Evolutionary conservation across 2,888 invertebrate genomes (phyloP).

Genomic region (Autographa pulchrina): DNA sequence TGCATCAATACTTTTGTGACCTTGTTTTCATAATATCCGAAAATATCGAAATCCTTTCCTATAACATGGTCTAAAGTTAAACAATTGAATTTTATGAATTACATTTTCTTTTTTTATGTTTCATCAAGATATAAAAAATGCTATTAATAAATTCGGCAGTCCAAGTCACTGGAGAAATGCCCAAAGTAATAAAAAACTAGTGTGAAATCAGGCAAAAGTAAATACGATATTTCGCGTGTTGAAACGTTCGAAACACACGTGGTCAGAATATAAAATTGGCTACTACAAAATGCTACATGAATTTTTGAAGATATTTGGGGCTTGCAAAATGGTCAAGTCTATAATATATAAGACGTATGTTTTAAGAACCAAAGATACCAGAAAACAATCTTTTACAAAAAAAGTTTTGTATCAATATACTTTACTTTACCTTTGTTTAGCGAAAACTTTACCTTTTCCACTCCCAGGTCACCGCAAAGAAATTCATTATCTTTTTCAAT

Average conservation of each 20-base stretch:
- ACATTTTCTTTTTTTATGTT: no score
- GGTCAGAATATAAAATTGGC: not conserved
- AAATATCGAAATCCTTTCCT: no score
- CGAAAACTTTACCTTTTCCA: not conserved
- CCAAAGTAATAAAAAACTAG: not conserved
- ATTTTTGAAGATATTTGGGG: not conserved
- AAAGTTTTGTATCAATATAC: not conserved
- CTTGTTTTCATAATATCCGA: no score
- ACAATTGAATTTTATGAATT: no score
- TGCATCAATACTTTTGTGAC: no score
- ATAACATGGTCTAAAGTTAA: no score
- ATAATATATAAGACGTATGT: not conserved
- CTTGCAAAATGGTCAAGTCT: not conserved
- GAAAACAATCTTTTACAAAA: not conserved
- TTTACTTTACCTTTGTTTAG: not conserved
- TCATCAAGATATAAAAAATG: no score
- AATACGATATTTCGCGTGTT: not conserved
- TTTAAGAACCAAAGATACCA: not conserved
- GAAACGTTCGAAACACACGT: not conserved
- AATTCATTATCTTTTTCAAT: constrained; percentile 6
- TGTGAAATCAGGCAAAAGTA: constrained; percentile 6
- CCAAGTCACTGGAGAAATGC: not conserved
- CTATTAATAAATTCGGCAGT: not conserved
- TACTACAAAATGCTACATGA: not conserved
- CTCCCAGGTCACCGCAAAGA: not conserved